These are phyloP conservation scores for Lasioglossum calceatum DNA, from an alignment of 2,888 invertebrate genomes.

Conservation along the genomic window DNA sequence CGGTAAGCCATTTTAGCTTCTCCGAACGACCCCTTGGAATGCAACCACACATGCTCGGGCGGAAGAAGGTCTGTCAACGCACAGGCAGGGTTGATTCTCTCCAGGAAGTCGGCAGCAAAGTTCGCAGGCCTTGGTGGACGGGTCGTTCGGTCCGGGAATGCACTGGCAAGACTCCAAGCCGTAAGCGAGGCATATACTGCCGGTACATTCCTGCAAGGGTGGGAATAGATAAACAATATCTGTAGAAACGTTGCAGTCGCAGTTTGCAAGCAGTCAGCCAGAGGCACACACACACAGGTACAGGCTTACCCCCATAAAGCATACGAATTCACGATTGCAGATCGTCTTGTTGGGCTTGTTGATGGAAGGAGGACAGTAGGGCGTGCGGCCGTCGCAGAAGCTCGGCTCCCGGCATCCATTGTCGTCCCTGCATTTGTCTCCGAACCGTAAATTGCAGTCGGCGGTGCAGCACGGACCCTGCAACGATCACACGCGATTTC, in stretches of 20 bases:
- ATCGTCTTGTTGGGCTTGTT: conserved; percentile 97
- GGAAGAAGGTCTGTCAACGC: conserved; percentile 72
- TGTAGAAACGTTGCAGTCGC: background rate
- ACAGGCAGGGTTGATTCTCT: conserved; percentile 91
- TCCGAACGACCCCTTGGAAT: background rate
- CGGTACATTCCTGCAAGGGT: conserved; percentile 94
- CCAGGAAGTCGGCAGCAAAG: conserved; percentile 96
- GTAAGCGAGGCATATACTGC: conserved; percentile 98
- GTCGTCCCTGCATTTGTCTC: conserved; percentile 95
- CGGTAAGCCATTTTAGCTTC: background rate
- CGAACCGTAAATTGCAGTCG: conserved; percentile 93
- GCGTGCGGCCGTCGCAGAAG: conserved; percentile 95
- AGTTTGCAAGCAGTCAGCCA: background rate
- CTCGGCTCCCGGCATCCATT: conserved; percentile 97
- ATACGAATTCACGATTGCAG: conserved; percentile 98
- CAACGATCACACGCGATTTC: conserved; percentile 20
- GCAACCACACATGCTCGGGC: background rate
- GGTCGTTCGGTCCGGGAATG: conserved; percentile 91
- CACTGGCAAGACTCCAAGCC: conserved; percentile 98
- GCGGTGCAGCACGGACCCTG: conserved; percentile 98
- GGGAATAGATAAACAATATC: background rate
- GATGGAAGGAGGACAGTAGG: conserved; percentile 96
- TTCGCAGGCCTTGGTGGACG: conserved; percentile 95
- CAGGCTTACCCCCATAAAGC: conserved; percentile 96
- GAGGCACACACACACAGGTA: background rate